Evolutionary conservation across 2,888 invertebrate species (phyloP), one percentile per base, ranked within the genome.

Genomic region (Synergus japonicus): DNA sequence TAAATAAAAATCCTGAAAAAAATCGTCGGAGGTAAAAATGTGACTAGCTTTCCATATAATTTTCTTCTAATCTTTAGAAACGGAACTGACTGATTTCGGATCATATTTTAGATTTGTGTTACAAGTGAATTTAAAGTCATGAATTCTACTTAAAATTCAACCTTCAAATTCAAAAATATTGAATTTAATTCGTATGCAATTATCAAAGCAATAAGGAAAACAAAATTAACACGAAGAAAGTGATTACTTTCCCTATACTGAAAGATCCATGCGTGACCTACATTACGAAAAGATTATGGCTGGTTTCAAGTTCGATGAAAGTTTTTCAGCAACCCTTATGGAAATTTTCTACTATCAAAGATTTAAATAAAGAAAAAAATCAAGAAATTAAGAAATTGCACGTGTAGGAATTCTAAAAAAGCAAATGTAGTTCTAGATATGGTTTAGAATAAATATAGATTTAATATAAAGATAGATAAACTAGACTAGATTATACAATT

Each of bases 221-320:
- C 37, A 73, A 73, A 73, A 73, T 54, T 54, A 73, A 73, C 37
- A 37, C 12, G 73, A 73, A 73, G 73, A 73, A 73, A 73, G 73
- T 73, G 54, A 73, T 73, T n/a, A 73, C 73, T 73, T 73, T 73
- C 73, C 73, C 73, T 73, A 37, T 37, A 73, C 54, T 54, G 37
- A 37, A 54, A 54, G 73, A 73, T 54, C 54, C 54, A 73, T 54
- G 73, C 4, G 37, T 73, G 73, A 49, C 73, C 73, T 54, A 73
- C 73, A 73, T 73, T 69, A 13, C 22, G n/a, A n/a, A 73, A 54
- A 54, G 13, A 69, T 69, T 69, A 73, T 73, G 54, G 15, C 54
- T 49, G 41, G 37, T 9, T 73, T 37, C 54, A 73, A 73, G 73
- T 69, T 69, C 29, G 15, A 54, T 73, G 54, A 54, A 73, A 54